Conservation (phyloP, 2,113 vertebrate species). For the Neoarius graeffei region DNA sequence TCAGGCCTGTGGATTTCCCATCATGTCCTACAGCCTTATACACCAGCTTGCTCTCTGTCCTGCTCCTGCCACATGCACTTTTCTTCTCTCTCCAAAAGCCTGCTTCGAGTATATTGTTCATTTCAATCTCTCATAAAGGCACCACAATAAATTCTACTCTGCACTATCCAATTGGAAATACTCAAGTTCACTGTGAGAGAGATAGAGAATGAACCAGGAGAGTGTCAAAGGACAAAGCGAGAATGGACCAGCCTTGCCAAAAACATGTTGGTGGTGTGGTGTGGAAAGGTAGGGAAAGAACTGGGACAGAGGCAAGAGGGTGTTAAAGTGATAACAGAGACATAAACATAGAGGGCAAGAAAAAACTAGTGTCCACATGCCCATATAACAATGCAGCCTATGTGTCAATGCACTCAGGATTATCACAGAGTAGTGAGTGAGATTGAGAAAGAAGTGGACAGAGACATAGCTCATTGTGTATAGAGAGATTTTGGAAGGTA, state of each 20-base stretch:
- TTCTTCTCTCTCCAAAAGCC: conserved; percentile 2
- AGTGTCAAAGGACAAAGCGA: conserved; percentile 5
- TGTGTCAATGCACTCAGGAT: conserved; percentile 43
- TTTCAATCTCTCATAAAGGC: conserved; percentile 38
- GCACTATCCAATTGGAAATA: background rate
- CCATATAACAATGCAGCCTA: conserved; percentile 46
- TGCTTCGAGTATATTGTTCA: conserved; percentile 35
- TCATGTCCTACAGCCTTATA: conserved; percentile 16
- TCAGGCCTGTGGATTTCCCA: conserved; percentile 29
- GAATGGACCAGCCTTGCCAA: conserved; percentile 26
- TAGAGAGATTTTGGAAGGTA: background rate
- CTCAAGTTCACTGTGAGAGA: background rate
- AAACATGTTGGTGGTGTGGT: conserved; percentile 6
- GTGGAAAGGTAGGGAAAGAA: conserved; percentile 32
- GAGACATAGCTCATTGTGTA: background rate
- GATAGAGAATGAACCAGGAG: background rate
- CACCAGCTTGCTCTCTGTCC: conserved; percentile 1
- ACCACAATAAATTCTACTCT: background rate
- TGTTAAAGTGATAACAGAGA: conserved; percentile 48
- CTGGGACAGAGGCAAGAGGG: conserved; percentile 16
- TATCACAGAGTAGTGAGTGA: conserved; percentile 40
- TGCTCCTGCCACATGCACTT: background rate
- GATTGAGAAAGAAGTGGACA: conserved; percentile 33
- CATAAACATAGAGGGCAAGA: conserved; percentile 46
- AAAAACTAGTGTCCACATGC: conserved; percentile 38